These are phyloP conservation scores for Aurelia aurita DNA, from an alignment of 30 jellyfish, hydroid and myxozoan genomes.

Conservation along the genomic window DNA sequence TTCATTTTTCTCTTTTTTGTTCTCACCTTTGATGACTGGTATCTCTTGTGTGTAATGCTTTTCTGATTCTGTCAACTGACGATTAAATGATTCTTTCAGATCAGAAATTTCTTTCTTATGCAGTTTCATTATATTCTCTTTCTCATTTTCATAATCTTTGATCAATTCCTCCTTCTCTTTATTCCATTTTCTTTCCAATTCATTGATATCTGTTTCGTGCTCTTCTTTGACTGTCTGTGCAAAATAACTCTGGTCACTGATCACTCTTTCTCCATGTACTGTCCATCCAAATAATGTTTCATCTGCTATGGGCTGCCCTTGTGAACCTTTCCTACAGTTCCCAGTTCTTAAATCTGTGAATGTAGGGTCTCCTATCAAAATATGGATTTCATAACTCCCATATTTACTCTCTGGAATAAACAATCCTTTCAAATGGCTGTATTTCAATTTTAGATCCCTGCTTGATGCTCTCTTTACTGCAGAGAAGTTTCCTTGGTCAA, in stretches of 20 bases:
- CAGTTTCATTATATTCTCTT: conserved; percentile 32
- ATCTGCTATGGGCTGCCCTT: conserved; percentile 43
- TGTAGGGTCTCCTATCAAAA: too few relatives aligned
- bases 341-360: too few relatives aligned
- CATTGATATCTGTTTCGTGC: conserved; percentile 62
- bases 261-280: conserved; percentile 57
- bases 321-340: too few relatives aligned
- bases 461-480: too few relatives aligned
- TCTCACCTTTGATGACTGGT: conserved; percentile 59
- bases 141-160: conserved; percentile 79
- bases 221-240: conserved; percentile 68
- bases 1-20: conserved; percentile 73
- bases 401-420: too few relatives aligned
- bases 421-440: too few relatives aligned
- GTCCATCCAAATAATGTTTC: too few relatives aligned
- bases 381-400: too few relatives aligned
- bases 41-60: conserved; percentile 68
- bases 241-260: conserved; percentile 58
- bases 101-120: conserved; percentile 78
- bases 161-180: conserved; percentile 64
- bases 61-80: conserved; percentile 70
- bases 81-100: conserved; percentile 52
- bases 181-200: conserved; percentile 59
- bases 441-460: too few relatives aligned
- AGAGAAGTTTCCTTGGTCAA: too few relatives aligned